A percentile compares a stretch with the other conserved stretches of the same genome.
phyloP scores from a whole-genome alignment of 2,888 invertebrate species.

The Eupithecia abbreviata region DNA sequence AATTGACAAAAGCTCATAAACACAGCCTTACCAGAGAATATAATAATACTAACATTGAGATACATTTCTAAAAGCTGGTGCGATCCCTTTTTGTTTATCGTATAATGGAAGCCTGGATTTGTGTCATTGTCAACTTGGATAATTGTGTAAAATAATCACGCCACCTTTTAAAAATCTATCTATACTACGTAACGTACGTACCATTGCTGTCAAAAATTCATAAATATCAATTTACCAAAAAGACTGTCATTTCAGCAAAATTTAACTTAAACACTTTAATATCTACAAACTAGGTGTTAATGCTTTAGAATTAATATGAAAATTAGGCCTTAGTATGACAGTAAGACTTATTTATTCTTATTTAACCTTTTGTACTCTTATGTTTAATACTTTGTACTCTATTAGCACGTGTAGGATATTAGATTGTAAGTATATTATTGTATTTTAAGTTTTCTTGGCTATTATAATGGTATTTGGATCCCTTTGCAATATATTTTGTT shows the following conservation, averaged over 20 bases:
- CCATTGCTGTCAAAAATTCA: not conserved
- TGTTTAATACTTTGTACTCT: slow-evolving; percentile 34
- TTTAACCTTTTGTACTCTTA: slow-evolving; percentile 47
- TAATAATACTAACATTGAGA: too few relatives aligned
- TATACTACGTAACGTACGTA: too few relatives aligned
- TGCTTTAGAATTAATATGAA: slow-evolving; percentile 54
- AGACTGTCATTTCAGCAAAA: slow-evolving; percentile 28
- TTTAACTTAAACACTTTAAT: not conserved
- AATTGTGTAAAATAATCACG: too few relatives aligned
- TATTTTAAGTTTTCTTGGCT: slow-evolving; percentile 10
- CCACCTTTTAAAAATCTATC: too few relatives aligned
- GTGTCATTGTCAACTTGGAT: too few relatives aligned
- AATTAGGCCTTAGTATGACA: slow-evolving; percentile 49
- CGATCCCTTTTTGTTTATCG: too few relatives aligned
- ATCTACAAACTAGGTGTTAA: slow-evolving; percentile 41
- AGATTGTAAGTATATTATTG: slow-evolving; percentile 22
- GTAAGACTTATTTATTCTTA: slow-evolving; percentile 37
- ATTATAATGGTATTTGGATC: slow-evolving; percentile 8
- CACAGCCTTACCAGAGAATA: too few relatives aligned
- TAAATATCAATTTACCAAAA: slow-evolving; percentile 26
- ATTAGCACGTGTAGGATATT: slow-evolving; percentile 30
- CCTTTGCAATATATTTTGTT: not conserved
- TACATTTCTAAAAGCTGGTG: too few relatives aligned
- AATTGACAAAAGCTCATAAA: not conserved
- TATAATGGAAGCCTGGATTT: too few relatives aligned